Evolutionary conservation across 2,888 invertebrate genomes (phyloP).

Genomic region (Latheticus oryzae): DNA sequence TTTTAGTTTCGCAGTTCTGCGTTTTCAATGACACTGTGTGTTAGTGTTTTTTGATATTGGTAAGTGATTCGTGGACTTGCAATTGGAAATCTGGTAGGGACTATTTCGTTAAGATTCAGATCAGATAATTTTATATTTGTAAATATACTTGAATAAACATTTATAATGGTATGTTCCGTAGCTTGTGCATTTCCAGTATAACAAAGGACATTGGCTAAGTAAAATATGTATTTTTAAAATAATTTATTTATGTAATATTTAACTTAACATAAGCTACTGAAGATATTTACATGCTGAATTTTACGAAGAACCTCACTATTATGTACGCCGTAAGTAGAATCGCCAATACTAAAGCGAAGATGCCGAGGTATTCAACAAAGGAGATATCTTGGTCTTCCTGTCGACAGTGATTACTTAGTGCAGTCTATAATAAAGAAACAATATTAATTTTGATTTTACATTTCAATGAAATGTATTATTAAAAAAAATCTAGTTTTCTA

Average conservation of each 20-base stretch:
- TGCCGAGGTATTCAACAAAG: slow-evolving; percentile 59
- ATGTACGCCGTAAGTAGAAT: slow-evolving; percentile 60
- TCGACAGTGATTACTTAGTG: slow-evolving; percentile 63
- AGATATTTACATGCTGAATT: slow-evolving; percentile 45
- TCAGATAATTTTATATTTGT: too few species aligned
- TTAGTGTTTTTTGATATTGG: slow-evolving; percentile 12
- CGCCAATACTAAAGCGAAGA: slow-evolving; percentile 58
- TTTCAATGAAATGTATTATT: too few species aligned
- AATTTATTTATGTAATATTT: slow-evolving; percentile 16
- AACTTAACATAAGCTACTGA: slow-evolving; percentile 36
- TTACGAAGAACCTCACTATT: slow-evolving; percentile 55
- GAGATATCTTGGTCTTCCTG: slow-evolving; percentile 63
- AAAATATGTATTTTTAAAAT: neutral
- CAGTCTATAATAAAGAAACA: slow-evolving; percentile 60
- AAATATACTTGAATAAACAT: slow-evolving; percentile 30
- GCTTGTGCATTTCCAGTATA: neutral
- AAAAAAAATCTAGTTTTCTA: too few species aligned
- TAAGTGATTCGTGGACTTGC: slow-evolving; percentile 9
- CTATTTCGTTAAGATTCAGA: too few species aligned
- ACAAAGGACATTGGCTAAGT: neutral
- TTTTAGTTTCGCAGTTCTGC: too few species aligned
- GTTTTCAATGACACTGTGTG: slow-evolving; percentile 10
- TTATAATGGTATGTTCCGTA: slow-evolving; percentile 13
- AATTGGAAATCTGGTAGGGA: neutral
- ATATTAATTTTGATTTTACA: too few species aligned